Evolutionary conservation across 2,113 vertebrate genomes (phyloP), one percentile per base, ranked within the genome.

Genomic region (Urocolius indicus): DNA sequence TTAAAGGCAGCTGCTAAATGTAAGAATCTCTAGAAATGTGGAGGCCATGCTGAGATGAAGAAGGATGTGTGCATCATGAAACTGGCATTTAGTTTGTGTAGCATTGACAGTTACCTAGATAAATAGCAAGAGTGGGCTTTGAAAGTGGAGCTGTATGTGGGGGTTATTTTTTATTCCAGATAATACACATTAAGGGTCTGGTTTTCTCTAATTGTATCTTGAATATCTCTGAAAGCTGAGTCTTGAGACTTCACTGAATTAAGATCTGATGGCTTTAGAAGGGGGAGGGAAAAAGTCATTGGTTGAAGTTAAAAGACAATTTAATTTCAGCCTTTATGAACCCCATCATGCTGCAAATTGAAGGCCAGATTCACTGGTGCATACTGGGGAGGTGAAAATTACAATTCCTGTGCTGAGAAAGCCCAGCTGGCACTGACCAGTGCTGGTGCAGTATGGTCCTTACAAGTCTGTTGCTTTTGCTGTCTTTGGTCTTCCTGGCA

Each of bases 321-420:
- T 95, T 94, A 92, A 95, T 96, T 91, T 71, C 68, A 93, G 73
- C 73, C 63, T 92, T 87, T 83, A 58, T 90, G 94, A 67, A 54
- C 68, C 91, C 82, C 89, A 46, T 66, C 91, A 80, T 43, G 82
- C 74, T 94, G 61, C 5, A 32, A 66, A 69, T 34, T 67, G 76
- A 49, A 66, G 72, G 36, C 36, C 11, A 61, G 30, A 21, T 7
- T 48, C 10, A 1, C 7, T 0, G 0, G 29, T 24, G 16, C 75
- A 75, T 41, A 19, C 57, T 3, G 21, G 80, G 80, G 76, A 85
- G 62, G 55, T 79, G 87, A 20, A 63, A 90, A 65, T 41, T 24
- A 23, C 16, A 45, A 26, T 41, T 75, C 23, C 84, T 54, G 87
- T 27, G 68, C 72, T 19, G 34, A 66, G 62, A 66, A n/a, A 71